phyloP scores from a whole-genome alignment of 2,113 vertebrate genomes.

The Mastomys coucha region DNA sequence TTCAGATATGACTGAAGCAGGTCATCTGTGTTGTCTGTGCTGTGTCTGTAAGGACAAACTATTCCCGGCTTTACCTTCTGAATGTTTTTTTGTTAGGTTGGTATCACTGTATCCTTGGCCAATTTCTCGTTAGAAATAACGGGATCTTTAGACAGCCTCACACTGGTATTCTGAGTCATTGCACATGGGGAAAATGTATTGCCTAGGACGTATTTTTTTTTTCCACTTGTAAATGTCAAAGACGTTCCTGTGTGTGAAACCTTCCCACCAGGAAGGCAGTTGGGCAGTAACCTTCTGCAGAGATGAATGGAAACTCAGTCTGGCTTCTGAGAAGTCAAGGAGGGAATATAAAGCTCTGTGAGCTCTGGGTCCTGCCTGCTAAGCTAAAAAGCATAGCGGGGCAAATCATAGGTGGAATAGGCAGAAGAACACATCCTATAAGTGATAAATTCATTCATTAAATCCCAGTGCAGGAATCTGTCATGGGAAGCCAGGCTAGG shows the following conservation, averaged over 20 bases:
- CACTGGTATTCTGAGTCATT: neutral
- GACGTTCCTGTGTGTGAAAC: neutral
- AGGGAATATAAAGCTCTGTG: neutral
- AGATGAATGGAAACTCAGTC: neutral
- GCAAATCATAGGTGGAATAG: neutral
- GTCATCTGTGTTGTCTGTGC: neutral
- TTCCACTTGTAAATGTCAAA: neutral
- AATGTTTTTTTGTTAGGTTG: neutral
- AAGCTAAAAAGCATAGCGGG: neutral
- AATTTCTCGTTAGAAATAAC: slow-evolving; percentile 1
- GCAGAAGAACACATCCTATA: neutral
- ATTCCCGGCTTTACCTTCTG: neutral
- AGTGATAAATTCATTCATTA: neutral
- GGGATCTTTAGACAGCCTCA: slow-evolving; percentile 16
- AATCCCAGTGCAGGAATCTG: neutral
- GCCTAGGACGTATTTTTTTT: neutral
- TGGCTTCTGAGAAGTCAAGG: neutral
- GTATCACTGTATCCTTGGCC: neutral
- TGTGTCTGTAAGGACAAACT: neutral
- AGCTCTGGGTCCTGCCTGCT: neutral
- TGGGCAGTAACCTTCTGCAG: neutral
- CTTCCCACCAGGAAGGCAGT: neutral
- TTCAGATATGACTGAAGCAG: neutral
- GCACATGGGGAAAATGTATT: neutral
- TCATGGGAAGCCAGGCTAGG: neutral